phyloP scores from a whole-genome alignment of 2,797 vertebrate genomes.

The Hydrocynus forskahlii region DNA sequence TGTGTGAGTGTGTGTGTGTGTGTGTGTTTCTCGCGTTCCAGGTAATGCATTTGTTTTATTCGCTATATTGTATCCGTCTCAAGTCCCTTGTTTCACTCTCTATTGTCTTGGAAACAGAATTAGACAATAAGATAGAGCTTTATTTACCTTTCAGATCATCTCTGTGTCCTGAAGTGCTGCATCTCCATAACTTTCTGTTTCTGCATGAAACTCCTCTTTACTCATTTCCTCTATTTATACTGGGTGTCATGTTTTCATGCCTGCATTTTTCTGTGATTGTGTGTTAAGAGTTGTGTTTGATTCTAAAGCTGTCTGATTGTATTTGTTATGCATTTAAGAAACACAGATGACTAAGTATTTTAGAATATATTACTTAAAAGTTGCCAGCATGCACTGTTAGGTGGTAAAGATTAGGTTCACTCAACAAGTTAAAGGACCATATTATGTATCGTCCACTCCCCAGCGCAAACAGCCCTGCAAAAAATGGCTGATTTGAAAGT shows the following conservation, averaged over 20 bases:
- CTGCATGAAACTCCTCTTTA: conserved; percentile 33
- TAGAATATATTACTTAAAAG: not conserved
- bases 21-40: conserved; percentile 40
- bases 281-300: conserved; percentile 7
- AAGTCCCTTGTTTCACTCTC: not conserved
- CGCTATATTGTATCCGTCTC: not conserved
- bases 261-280: conserved; percentile 35
- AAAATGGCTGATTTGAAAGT: no score
- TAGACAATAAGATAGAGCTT: not conserved
- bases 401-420: not conserved
- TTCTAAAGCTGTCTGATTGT: not conserved
- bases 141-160: not conserved
- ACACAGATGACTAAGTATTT: not conserved
- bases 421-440: no score
- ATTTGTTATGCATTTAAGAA: not conserved
- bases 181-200: conserved; percentile 7
- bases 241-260: conserved; percentile 39
- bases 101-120: not conserved
- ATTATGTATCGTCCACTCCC: no score
- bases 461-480: no score
- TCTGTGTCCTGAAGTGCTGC: no score
- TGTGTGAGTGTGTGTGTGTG: conserved; percentile 28
- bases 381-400: conserved; percentile 1
- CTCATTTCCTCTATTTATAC: not conserved
- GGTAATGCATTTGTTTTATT: conserved; percentile 31